phyloP scores from a whole-genome alignment of 2,888 invertebrate species.

The Cheilosia vulpina region DNA sequence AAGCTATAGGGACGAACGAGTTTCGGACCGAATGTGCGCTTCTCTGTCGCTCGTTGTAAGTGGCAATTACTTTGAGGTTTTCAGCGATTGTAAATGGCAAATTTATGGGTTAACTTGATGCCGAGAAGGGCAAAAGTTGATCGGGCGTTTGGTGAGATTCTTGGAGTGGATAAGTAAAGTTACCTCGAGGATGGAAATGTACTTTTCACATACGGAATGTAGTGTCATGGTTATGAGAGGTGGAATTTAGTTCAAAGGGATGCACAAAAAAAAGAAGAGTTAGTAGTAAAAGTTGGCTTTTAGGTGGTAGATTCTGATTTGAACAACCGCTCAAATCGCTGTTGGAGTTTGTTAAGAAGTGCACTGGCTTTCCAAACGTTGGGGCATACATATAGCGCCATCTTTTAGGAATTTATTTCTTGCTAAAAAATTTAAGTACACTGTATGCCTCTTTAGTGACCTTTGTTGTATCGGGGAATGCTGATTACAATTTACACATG shows the following conservation, averaged over 20 bases:
- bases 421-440: too few relatives aligned
- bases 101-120: slow-evolving; percentile 60
- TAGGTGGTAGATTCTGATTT: too few relatives aligned
- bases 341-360: too few relatives aligned
- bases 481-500: too few relatives aligned
- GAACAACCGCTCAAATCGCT: too few relatives aligned
- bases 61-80: slow-evolving; percentile 71
- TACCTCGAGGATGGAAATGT: neutral
- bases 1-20: slow-evolving; percentile 23
- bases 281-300: too few relatives aligned
- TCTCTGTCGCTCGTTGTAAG: neutral
- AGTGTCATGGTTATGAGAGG: slow-evolving; percentile 28
- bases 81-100: slow-evolving; percentile 69
- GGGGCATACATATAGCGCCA: too few relatives aligned
- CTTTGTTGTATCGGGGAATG: too few relatives aligned
- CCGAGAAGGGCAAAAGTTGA: slow-evolving; percentile 23
- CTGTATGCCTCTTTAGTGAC: too few relatives aligned
- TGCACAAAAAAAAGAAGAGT: too few relatives aligned
- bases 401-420: too few relatives aligned
- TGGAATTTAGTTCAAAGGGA: neutral
- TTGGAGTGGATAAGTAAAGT: neutral
- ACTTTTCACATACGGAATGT: slow-evolving; percentile 12
- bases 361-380: too few relatives aligned
- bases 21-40: slow-evolving; percentile 31
- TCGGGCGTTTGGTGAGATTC: neutral